A percentile compares a stretch with the other conserved stretches of the same genome.
Conservation (phyloP, 2,113 vertebrate genomes). For the Phalacrocorax aristotelis region DNA sequence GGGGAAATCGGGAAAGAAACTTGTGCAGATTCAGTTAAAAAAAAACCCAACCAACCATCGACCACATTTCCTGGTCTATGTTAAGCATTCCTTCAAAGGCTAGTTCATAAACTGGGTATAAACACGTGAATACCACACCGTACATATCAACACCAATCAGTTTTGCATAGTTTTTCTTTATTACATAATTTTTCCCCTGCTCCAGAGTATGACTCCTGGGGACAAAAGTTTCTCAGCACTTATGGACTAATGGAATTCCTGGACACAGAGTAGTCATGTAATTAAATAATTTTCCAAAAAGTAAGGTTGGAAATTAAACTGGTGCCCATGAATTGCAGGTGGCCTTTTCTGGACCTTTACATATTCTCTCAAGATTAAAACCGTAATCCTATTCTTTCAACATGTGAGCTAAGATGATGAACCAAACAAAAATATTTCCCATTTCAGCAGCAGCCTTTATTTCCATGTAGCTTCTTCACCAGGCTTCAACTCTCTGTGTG, state of each 20-base stretch:
- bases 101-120: background rate
- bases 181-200: background rate
- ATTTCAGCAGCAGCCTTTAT: constrained; percentile 68
- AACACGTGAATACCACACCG: background rate
- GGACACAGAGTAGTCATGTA: background rate
- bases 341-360: background rate
- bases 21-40: fast-evolving
- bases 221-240: background rate
- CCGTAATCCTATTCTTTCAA: constrained; percentile 3
- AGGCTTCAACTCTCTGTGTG: constrained; percentile 86
- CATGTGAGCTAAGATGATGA: background rate
- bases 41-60: background rate
- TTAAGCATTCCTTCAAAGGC: background rate
- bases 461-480: constrained; percentile 91
- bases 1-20: no score
- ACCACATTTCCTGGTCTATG: fast-evolving
- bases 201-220: background rate
- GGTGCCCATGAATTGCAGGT: background rate
- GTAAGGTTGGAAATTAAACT: background rate
- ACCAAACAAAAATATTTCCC: background rate
- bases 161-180: constrained; percentile 57
- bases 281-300: background rate
- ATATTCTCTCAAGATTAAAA: background rate
- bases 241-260: background rate
- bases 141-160: background rate